A percentile compares a stretch with the other conserved stretches of the same genome.
phyloP scores from a whole-genome alignment of 2,888 invertebrate genomes.

The Synergus gifuensis region DNA sequence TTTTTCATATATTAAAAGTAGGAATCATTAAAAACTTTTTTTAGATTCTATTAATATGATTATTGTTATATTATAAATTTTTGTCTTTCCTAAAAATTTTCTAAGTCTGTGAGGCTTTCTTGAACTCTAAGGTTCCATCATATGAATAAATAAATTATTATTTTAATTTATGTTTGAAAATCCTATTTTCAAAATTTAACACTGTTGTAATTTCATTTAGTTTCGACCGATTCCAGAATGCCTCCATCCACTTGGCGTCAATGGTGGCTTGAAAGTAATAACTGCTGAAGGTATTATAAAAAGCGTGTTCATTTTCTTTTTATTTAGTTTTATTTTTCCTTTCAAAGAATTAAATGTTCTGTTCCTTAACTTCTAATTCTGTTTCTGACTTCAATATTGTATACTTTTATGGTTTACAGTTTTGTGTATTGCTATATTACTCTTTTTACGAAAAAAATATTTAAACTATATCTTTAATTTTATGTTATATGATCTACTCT shows the following conservation, averaged over 20 bases:
- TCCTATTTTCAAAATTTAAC: conserved; percentile 24
- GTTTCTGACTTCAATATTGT: neutral
- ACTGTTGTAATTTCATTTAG: conserved; percentile 37
- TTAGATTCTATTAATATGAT: too few relatives aligned
- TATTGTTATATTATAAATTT: too few relatives aligned
- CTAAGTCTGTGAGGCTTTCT: neutral
- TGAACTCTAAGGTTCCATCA: conserved; percentile 32
- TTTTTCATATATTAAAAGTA: too few relatives aligned
- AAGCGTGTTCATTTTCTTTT: conserved; percentile 31
- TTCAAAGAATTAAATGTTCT: neutral
- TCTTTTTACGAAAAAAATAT: neutral
- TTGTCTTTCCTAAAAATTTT: too few relatives aligned
- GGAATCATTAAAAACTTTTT: too few relatives aligned
- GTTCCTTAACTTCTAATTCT: neutral
- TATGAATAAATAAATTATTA: neutral
- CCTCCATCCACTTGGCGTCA: conserved; percentile 39
- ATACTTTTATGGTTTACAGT: conserved; percentile 32
- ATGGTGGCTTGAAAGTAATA: conserved; percentile 42
- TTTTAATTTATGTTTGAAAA: neutral
- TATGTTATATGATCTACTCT: neutral
- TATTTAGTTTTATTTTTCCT: conserved; percentile 32
- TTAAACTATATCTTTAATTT: neutral
- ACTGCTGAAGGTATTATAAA: conserved; percentile 41
- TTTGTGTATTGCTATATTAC: conserved; percentile 30
- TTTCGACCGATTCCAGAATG: conserved; percentile 38